A percentile compares a stretch with the other conserved stretches of the same genome.
phyloP scores from a whole-genome alignment of 1,140 invertebrate species.

The Ridgeia piscesae region DNA sequence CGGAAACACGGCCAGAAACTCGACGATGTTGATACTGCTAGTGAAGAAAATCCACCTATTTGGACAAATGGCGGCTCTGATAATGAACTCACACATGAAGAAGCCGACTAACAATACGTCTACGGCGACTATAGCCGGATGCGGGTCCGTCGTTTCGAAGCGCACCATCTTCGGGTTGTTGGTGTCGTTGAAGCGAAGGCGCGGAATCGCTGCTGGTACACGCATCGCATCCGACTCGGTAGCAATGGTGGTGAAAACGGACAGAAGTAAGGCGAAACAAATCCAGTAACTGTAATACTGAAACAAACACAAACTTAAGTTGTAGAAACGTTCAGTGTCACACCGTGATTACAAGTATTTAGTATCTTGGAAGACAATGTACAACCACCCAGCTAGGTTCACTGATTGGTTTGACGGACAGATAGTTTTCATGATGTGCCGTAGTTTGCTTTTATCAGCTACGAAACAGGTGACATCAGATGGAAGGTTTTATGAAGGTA shows the following conservation, averaged over 20 bases:
- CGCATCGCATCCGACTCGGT: not conserved
- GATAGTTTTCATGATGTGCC: too few species aligned
- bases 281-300: not conserved
- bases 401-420: too few species aligned
- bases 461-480: too few species aligned
- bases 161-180: not conserved
- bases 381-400: too few species aligned
- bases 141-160: not conserved
- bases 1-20: not conserved
- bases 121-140: not conserved
- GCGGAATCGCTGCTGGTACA: not conserved
- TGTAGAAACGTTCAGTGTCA: not conserved
- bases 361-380: too few species aligned
- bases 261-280: not conserved
- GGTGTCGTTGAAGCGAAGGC: not conserved
- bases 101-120: not conserved
- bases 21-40: not conserved
- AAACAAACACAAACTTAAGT: not conserved
- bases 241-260: not conserved
- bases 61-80: not conserved
- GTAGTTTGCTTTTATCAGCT: too few species aligned
- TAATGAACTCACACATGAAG: not conserved
- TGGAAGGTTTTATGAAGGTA: too few species aligned
- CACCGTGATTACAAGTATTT: too few species aligned
- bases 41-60: not conserved